Evolutionary conservation across 2,888 invertebrate genomes (phyloP).

Genomic region (Catocala fraxini): DNA sequence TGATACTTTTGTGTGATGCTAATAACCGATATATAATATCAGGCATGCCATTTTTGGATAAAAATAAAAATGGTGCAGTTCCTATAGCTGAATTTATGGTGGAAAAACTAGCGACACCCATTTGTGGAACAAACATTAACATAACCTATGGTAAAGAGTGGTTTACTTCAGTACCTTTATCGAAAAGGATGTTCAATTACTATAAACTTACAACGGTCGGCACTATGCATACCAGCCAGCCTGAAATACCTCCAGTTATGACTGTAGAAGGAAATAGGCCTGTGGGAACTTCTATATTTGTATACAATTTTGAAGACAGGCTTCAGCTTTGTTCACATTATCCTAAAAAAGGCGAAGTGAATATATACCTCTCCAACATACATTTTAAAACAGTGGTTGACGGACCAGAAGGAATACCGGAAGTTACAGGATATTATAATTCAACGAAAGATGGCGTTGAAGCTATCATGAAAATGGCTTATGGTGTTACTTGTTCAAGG

Average conservation of each 20-base stretch:
- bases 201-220: slow-evolving; percentile 12
- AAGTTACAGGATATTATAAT: slow-evolving; percentile 7
- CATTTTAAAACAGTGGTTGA: slow-evolving; percentile 1
- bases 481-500: slow-evolving; percentile 6
- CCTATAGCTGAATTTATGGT: slow-evolving; percentile 3
- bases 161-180: slow-evolving; percentile 3
- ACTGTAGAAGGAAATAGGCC: slow-evolving; percentile 9
- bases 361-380: slow-evolving; percentile 6
- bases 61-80: neutral
- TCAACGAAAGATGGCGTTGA: slow-evolving; percentile 1
- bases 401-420: slow-evolving; percentile 1
- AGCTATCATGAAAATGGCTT: neutral
- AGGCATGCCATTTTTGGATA: slow-evolving; percentile 1
- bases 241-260: slow-evolving; percentile 13
- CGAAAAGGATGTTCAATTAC: slow-evolving; percentile 11
- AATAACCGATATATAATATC: slow-evolving; percentile 12
- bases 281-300: slow-evolving; percentile 9
- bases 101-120: slow-evolving; percentile 8
- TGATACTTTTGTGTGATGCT: slow-evolving; percentile 10
- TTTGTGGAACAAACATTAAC: slow-evolving; percentile 14
- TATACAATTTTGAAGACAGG: slow-evolving; percentile 8
- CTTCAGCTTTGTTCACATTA: slow-evolving; percentile 13
- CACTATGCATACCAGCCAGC: neutral
- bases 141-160: slow-evolving; percentile 9
- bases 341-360: neutral